Conservation (phyloP, 2,113 vertebrate species). For the Notarius quadriscutis region DNA sequence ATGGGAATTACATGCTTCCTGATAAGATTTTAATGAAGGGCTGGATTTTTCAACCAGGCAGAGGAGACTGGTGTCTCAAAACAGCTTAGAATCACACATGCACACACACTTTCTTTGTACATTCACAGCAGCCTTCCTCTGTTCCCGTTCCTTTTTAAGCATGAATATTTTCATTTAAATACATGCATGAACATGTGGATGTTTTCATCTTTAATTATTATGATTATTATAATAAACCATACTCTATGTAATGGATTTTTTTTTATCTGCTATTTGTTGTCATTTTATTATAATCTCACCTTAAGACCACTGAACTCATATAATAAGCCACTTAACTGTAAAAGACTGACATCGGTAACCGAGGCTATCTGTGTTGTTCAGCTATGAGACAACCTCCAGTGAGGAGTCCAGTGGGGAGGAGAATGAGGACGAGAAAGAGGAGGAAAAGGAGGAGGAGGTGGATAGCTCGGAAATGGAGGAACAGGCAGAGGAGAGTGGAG, state of each 20-base stretch:
- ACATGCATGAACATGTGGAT: not conserved
- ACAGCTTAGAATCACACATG: not conserved
- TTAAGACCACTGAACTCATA: not conserved
- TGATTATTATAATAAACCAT: not conserved
- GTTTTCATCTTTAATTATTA: not conserved
- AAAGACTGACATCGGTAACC: constrained; percentile 29
- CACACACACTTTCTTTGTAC: not conserved
- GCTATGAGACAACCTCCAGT: constrained; percentile 94
- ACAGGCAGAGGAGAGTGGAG: constrained; percentile 71
- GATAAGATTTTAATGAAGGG: constrained; percentile 40
- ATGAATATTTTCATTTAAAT: not conserved
- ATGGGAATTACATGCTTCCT: constrained; percentile 28
- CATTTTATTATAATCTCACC: not conserved
- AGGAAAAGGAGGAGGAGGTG: constrained; percentile 65
- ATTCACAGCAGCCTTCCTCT: not conserved
- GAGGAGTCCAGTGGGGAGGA: constrained; percentile 92
- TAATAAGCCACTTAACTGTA: not conserved
- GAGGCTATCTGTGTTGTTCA: constrained; percentile 60
- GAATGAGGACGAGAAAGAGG: constrained; percentile 71
- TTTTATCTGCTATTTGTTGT: not conserved
- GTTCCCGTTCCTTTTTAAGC: not conserved
- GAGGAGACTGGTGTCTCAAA: not conserved
- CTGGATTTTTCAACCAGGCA: constrained; percentile 6
- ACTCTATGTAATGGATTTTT: not conserved
- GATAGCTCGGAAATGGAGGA: constrained; percentile 70